Base-by-base conservation (phyloP, 1,140 invertebrate genomes). In the Eupeodes corollae region DNA sequence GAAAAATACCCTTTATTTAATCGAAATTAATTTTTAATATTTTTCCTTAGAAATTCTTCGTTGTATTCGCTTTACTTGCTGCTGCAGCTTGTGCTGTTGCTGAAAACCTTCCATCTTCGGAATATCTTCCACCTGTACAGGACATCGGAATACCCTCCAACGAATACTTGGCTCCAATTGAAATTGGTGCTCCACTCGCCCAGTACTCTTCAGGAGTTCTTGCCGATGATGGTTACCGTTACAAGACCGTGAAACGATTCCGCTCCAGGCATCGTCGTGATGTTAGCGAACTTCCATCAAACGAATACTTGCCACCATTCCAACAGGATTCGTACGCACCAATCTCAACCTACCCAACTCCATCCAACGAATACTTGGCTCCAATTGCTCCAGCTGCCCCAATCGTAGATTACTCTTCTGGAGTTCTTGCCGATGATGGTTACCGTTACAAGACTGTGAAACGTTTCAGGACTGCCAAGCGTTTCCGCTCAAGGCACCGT, bases 31-130 rank as follows among this genome's bases (percentile, higher is more conserved):
- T 26, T 26, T n/a, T n/a, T n/a, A n/a, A n/a, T n/a, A 26, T 26
- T 26, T 26, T 26, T 26, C 21, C 21, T 26, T 8, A 65, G 62
- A 65, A 65, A 65, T 52, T 26, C 21, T 26, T 65, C 51, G 48
- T 65, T 48, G 62, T 53, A 32, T 65, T 65, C 41, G 57, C 60
- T 50, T 54, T 63, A 52, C 59, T 59, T 50, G 57, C 57, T 55
- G 57, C 53, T 44, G 59, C 63, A 45, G 58, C 62, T 50, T 58
- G 58, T 51, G 61, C 62, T 56, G 62, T 65, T 51, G 21, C 21
- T 26, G 62, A 59, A 49, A 58, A 65, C 47, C 57, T 64, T 52
- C 62, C 61, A 30, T 51, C 62, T 15, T 47, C 46, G 47, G 56
- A 61, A 47, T 52, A 54, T 47, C 21, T 58, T 26, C 14, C 61